Conservation (phyloP, 2,888 invertebrate genomes). For the Zonitis immaculata region DNA sequence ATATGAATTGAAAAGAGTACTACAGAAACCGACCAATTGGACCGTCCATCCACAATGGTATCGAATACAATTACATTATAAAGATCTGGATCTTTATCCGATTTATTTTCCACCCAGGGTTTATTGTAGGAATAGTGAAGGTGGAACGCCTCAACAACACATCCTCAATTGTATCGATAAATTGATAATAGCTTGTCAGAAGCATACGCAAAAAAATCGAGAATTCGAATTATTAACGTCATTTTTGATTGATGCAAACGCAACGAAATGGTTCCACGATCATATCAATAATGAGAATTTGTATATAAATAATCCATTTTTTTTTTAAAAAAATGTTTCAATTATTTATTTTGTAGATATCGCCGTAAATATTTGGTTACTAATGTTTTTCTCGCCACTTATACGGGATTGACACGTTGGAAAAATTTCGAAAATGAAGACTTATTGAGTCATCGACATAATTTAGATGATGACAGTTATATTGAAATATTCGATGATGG, state of each 20-base stretch:
- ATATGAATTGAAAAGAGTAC: conserved; percentile 53
- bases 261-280: conserved; percentile 39
- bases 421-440: conserved; percentile 46
- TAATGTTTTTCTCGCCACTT: conserved; percentile 76
- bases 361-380: conserved; percentile 28
- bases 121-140: conserved; percentile 51
- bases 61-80: no score
- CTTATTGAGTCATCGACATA: conserved; percentile 3
- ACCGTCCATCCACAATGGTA: conserved; percentile 85
- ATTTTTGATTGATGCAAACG: conserved; percentile 39
- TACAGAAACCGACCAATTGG: conserved; percentile 57
- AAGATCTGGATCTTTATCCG: no score
- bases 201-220: background rate
- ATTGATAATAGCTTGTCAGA: background rate
- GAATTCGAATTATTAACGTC: conserved; percentile 18
- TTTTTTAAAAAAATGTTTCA: background rate
- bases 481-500: conserved; percentile 45
- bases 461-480: conserved; percentile 40
- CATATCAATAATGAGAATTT: conserved; percentile 22
- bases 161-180: conserved; percentile 15
- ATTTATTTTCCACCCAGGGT: no score
- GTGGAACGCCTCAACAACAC: conserved; percentile 28
- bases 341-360: no score
- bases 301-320: no score
- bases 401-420: conserved; percentile 85